Evolutionary conservation across 2,113 vertebrate genomes (phyloP).

Genomic region (Urocolius indicus): DNA sequence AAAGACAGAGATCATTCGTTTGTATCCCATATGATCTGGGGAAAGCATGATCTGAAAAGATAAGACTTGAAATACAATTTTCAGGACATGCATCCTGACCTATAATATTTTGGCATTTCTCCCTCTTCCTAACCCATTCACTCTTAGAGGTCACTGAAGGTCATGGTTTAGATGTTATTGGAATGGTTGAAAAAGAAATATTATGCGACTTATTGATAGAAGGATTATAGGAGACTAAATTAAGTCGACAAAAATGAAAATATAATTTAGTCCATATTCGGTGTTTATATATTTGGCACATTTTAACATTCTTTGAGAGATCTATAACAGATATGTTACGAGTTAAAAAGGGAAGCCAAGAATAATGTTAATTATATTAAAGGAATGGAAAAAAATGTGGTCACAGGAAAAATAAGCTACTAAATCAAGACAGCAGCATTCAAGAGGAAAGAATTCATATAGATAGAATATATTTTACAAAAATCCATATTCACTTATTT

Average conservation of each 20-base stretch:
- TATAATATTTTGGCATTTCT: not conserved
- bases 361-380: constrained; percentile 51
- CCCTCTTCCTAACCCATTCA: not conserved
- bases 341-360: constrained; percentile 46
- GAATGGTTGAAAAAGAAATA: constrained; percentile 31
- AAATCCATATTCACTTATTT: not conserved
- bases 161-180: constrained; percentile 26
- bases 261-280: constrained; percentile 63
- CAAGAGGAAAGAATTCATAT: not conserved
- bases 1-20: not conserved
- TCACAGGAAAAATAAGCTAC: not conserved
- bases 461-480: not conserved
- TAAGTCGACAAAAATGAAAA: constrained; percentile 66
- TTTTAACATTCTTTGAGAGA: constrained; percentile 51
- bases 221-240: constrained; percentile 60
- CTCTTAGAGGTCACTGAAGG: not conserved
- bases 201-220: constrained; percentile 24
- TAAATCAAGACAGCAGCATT: not conserved
- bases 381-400: not conserved
- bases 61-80: not conserved
- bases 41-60: not conserved
- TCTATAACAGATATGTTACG: constrained; percentile 23
- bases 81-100: not conserved
- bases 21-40: not conserved
- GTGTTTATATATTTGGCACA: constrained; percentile 51